Evolutionary conservation across 2,888 invertebrate genomes (phyloP).

Genomic region (Anthrax anthrax): DNA sequence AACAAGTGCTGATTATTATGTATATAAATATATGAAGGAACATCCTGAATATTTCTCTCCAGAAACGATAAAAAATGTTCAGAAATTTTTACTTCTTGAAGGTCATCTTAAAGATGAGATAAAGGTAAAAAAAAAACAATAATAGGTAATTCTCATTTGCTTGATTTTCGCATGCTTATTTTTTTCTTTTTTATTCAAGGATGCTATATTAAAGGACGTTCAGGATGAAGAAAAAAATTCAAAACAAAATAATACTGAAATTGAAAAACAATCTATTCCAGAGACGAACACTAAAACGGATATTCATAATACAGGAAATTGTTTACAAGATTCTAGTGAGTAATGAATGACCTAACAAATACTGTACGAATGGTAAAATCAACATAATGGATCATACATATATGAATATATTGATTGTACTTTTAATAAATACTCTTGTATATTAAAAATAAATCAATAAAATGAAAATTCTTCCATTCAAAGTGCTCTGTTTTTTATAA

Average conservation of each 20-base stretch:
- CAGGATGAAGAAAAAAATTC: background rate
- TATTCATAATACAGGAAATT: constrained; percentile 1
- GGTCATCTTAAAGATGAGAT: constrained; percentile 45
- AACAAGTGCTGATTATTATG: constrained; percentile 60
- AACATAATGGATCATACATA: too few relatives aligned
- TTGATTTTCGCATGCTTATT: too few relatives aligned
- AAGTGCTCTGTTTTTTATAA: too few relatives aligned
- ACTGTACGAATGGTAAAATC: too few relatives aligned
- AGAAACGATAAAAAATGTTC: constrained; percentile 49
- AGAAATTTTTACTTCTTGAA: constrained; percentile 50
- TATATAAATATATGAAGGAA: constrained; percentile 59
- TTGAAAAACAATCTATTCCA: too few relatives aligned
- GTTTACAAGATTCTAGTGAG: background rate
- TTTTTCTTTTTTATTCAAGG: too few relatives aligned
- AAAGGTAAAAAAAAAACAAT: constrained; percentile 3
- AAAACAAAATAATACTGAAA: background rate
- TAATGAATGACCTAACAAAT: too few relatives aligned
- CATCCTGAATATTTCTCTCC: constrained; percentile 57
- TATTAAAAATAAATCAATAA: too few relatives aligned
- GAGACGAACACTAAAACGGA: too few relatives aligned
- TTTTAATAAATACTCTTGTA: too few relatives aligned
- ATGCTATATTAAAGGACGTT: background rate
- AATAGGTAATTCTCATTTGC: background rate
- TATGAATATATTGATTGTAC: too few relatives aligned
- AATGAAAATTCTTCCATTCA: too few relatives aligned